Conservation (phyloP, 2,113 vertebrate genomes). For the Ammodytes marinus region DNA sequence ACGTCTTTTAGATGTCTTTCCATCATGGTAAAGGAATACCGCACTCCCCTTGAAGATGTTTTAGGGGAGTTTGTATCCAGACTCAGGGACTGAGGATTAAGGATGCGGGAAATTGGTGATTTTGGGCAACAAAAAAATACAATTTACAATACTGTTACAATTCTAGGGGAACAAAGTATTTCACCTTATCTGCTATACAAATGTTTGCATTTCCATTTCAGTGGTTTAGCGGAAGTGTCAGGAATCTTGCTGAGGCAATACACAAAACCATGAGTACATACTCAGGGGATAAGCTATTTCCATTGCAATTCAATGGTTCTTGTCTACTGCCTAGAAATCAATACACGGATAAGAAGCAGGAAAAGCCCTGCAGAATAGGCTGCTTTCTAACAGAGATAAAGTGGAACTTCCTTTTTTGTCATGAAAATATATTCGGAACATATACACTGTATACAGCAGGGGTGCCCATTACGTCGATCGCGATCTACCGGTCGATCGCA, state of each 20-base stretch:
- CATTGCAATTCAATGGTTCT: slow-evolving; percentile 10
- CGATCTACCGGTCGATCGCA: no score
- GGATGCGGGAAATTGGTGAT: no score
- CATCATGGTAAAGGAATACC: no score
- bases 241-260: not conserved
- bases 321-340: slow-evolving; percentile 8
- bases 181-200: slow-evolving; percentile 5
- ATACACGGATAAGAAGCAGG: slow-evolving; percentile 31
- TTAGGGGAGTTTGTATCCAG: no score
- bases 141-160: no score
- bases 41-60: no score
- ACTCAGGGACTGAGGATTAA: no score
- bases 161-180: not conserved
- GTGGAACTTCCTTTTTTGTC: not conserved
- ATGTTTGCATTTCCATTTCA: slow-evolving; percentile 17
- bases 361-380: not conserved
- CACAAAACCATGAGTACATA: not conserved
- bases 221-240: not conserved
- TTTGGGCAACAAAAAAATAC: no score
- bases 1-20: no score
- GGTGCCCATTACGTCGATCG: no score
- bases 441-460: not conserved
- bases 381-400: not conserved
- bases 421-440: not conserved
- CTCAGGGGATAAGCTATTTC: slow-evolving; percentile 2